A percentile compares a stretch with the other conserved stretches of the same genome.
Conservation (phyloP, 92 coral and sea anemone species). For the Montipora capitata region DNA sequence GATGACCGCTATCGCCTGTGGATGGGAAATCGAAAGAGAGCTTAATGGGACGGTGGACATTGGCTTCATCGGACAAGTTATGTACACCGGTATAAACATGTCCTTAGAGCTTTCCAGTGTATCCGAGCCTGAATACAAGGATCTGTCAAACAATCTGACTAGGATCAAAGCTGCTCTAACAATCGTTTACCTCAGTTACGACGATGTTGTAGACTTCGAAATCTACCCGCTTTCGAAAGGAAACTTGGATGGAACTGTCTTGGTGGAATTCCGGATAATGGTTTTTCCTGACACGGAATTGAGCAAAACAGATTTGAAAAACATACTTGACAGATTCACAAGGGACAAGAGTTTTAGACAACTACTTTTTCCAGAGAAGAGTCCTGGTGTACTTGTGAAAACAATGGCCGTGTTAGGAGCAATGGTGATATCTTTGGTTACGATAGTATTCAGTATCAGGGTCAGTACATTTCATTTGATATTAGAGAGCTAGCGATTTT, state of each 20-base stretch:
- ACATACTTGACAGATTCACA: neutral
- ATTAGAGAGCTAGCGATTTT: neutral
- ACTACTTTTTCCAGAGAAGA: neutral
- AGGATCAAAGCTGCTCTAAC: constrained; percentile 10
- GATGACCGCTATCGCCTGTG: neutral
- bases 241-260: neutral
- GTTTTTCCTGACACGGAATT: neutral
- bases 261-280: neutral
- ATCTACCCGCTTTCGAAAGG: neutral
- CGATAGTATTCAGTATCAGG: constrained; percentile 1
- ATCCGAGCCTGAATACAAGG: neutral
- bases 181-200: neutral
- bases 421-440: neutral
- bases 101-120: neutral
- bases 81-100: constrained; percentile 6
- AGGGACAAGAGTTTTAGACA: neutral
- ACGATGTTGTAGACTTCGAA: constrained; percentile 6
- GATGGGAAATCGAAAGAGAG: neutral
- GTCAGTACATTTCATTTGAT: neutral
- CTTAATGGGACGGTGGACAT: constrained; percentile 16
- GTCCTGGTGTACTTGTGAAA: neutral
- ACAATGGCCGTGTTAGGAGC: constrained; percentile 17
- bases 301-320: neutral
- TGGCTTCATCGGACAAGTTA: neutral
- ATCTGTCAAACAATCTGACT: neutral